Conservation (phyloP, 2,113 vertebrate species). For the Gavialis gangeticus region DNA sequence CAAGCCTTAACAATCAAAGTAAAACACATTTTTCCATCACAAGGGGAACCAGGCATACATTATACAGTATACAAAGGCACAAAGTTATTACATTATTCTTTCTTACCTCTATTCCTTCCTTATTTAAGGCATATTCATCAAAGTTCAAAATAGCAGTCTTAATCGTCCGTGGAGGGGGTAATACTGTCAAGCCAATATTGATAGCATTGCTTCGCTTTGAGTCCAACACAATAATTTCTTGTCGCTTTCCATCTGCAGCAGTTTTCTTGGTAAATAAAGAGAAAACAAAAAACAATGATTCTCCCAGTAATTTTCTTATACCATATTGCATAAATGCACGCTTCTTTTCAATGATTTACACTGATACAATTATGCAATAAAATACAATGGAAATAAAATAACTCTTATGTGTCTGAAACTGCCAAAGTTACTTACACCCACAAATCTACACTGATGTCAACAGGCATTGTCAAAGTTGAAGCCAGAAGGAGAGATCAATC, state of each 20-base stretch:
- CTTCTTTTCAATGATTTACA: background rate
- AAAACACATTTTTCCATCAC: background rate
- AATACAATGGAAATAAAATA: background rate
- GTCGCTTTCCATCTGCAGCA: conserved; percentile 94
- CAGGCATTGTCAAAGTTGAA: background rate
- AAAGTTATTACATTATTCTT: background rate
- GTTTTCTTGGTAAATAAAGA: conserved; percentile 87
- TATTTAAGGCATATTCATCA: conserved; percentile 98
- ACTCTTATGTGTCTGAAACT: background rate
- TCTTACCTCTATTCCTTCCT: conserved; percentile 98
- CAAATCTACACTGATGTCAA: background rate
- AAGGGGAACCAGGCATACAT: background rate
- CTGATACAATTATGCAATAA: background rate
- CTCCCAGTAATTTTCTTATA: background rate
- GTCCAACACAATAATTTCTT: conserved; percentile 96
- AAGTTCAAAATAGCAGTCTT: conserved; percentile 99
- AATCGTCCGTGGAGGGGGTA: conserved; percentile 96
- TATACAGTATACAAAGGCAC: background rate
- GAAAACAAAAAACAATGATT: conserved; percentile 47
- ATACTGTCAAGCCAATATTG: conserved; percentile 97
- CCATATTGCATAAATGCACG: background rate
- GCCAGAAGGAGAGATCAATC: background rate
- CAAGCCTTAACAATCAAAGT: background rate
- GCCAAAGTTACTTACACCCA: background rate
- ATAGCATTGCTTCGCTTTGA: conserved; percentile 98